Conservation (phyloP, 2,888 invertebrate species). For the Zygaena filipendulae region DNA sequence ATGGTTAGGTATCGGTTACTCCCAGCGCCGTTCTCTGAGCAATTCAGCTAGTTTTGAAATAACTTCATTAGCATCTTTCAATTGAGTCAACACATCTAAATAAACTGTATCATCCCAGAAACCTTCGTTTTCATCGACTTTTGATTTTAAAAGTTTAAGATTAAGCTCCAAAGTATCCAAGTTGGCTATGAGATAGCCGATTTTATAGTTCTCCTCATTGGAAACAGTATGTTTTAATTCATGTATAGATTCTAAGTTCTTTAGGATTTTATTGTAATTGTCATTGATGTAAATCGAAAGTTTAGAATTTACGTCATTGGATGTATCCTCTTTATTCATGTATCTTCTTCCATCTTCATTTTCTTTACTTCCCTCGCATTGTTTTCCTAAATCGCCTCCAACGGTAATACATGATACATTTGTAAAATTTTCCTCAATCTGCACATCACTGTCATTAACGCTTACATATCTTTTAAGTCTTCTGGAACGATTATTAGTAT, state of each 20-base stretch:
- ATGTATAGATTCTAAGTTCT: constrained; percentile 21
- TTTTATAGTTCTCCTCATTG: constrained; percentile 21
- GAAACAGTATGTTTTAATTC: constrained; percentile 20
- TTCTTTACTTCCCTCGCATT: constrained; percentile 3
- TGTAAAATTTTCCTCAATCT: no score
- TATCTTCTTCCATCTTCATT: constrained; percentile 6
- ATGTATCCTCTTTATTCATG: constrained; percentile 5
- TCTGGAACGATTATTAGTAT: no score
- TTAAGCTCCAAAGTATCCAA: constrained; percentile 28
- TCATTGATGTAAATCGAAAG: constrained; percentile 24
- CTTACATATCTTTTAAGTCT: no score
- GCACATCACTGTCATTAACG: no score
- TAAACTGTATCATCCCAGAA: constrained; percentile 23
- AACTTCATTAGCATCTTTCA: no score
- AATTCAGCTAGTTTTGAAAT: no score
- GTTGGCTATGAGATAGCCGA: constrained; percentile 33
- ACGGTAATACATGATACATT: no score
- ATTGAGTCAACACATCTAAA: no score
- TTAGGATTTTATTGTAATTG: constrained; percentile 23
- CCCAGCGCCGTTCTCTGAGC: no score
- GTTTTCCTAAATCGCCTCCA: neutral
- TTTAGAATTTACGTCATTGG: constrained; percentile 22
- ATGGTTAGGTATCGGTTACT: no score
- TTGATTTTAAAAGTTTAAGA: constrained; percentile 22
- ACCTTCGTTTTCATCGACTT: constrained; percentile 20